A percentile compares a stretch with the other conserved stretches of the same genome.
Conservation (phyloP, 2,797 vertebrate species). For the Hapalemur alaotrensis region DNA sequence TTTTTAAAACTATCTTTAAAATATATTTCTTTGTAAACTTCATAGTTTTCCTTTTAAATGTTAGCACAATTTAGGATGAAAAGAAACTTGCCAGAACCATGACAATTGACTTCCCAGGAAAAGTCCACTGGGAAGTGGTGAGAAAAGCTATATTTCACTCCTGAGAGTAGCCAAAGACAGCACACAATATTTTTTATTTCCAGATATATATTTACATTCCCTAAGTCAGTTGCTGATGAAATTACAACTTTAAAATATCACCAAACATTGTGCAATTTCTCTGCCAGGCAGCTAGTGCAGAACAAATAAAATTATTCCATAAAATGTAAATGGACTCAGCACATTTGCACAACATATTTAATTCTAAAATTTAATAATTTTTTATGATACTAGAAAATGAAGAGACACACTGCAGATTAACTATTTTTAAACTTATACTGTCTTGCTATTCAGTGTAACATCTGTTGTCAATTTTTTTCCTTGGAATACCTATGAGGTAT, state of each 20-base stretch:
- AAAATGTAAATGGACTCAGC: conserved; percentile 51
- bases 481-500: conserved; percentile 16
- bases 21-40: not conserved
- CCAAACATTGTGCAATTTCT: conserved; percentile 50
- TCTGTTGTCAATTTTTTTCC: not conserved
- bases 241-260: conserved; percentile 74
- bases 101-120: not conserved
- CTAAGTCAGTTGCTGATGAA: conserved; percentile 66
- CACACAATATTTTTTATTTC: conserved; percentile 21
- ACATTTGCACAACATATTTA: conserved; percentile 14
- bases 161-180: conserved; percentile 35
- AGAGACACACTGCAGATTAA: not conserved
- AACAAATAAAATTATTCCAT: conserved; percentile 65
- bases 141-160: not conserved
- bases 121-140: not conserved
- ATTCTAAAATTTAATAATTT: conserved; percentile 53
- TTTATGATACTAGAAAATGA: conserved; percentile 30
- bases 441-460: not conserved
- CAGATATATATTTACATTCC: conserved; percentile 75
- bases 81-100: not conserved
- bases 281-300: conserved; percentile 53
- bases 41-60: conserved; percentile 11
- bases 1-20: conserved; percentile 24
- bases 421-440: conserved; percentile 46
- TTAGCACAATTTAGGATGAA: not conserved